Evolutionary conservation across 2,888 invertebrate genomes (phyloP).

Genomic region (Chrysolina haemoptera): DNA sequence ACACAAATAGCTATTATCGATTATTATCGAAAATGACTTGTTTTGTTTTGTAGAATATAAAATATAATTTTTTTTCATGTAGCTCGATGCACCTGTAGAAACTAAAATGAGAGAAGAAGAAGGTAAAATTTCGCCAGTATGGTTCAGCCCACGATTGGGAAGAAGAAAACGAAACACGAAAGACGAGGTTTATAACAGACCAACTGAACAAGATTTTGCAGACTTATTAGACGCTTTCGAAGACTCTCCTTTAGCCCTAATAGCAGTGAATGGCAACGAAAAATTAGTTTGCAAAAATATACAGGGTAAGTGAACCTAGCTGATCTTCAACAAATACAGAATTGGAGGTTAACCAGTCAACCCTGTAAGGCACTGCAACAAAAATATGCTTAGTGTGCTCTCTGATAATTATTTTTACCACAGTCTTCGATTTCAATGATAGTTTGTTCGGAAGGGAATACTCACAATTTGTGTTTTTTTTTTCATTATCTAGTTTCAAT

Average conservation of each 20-base stretch:
- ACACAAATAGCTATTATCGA: too few relatives aligned
- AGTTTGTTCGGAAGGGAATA: too few relatives aligned
- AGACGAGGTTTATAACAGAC: slow-evolving; percentile 57
- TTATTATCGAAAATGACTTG: too few relatives aligned
- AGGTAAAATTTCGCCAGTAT: slow-evolving; percentile 62
- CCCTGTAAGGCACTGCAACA: too few relatives aligned
- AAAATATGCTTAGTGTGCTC: too few relatives aligned
- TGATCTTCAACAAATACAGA: too few relatives aligned
- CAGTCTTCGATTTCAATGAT: too few relatives aligned
- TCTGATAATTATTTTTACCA: too few relatives aligned
- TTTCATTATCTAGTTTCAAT: too few relatives aligned
- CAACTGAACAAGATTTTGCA: slow-evolving; percentile 61
- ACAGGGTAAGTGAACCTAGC: slow-evolving; percentile 28
- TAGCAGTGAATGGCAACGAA: slow-evolving; percentile 66
- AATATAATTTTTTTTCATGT: background rate
- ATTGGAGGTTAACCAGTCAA: too few relatives aligned
- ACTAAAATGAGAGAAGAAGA: slow-evolving; percentile 36
- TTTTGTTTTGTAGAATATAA: too few relatives aligned
- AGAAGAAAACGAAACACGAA: slow-evolving; percentile 68
- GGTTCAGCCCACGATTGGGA: slow-evolving; percentile 74
- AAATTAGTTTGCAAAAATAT: slow-evolving; percentile 42
- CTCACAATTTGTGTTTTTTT: too few relatives aligned
- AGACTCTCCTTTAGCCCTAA: slow-evolving; percentile 67
- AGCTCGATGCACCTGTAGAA: slow-evolving; percentile 36
- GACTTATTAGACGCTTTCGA: slow-evolving; percentile 67